Conservation (phyloP, 1,140 invertebrate genomes). For the Acyrthosiphon pisum region DNA sequence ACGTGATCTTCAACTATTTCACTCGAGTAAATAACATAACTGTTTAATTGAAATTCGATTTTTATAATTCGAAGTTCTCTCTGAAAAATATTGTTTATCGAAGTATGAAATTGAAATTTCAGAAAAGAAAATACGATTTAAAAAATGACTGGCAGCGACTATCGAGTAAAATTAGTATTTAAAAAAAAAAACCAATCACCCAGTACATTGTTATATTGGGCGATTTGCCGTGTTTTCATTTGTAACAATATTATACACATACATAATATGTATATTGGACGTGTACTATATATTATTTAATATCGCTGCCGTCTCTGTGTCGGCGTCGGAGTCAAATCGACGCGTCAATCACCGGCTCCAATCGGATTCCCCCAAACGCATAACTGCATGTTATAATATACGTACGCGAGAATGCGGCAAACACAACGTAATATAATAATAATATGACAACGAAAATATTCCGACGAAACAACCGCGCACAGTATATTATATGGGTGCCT, state of each 20-base stretch:
- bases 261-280: background rate
- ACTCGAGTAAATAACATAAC: too few relatives aligned
- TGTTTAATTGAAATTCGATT: too few relatives aligned
- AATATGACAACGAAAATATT: constrained; percentile 18
- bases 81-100: background rate
- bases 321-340: background rate
- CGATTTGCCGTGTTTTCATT: background rate
- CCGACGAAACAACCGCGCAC: background rate
- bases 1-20: background rate
- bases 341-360: background rate
- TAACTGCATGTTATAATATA: background rate
- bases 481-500: background rate
- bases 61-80: background rate
- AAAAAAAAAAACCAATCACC: background rate
- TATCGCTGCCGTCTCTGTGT: background rate
- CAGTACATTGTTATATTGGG: background rate
- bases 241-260: background rate
- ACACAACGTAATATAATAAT: background rate
- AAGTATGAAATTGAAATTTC: background rate
- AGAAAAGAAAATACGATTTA: background rate
- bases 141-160: background rate
- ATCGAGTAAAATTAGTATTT: too few relatives aligned
- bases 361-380: constrained; percentile 22
- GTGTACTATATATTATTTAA: too few relatives aligned
- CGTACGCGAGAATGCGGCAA: background rate